Conservation (phyloP, 64 coral and sea anemone genomes). For the Montipora sp. region DNA sequence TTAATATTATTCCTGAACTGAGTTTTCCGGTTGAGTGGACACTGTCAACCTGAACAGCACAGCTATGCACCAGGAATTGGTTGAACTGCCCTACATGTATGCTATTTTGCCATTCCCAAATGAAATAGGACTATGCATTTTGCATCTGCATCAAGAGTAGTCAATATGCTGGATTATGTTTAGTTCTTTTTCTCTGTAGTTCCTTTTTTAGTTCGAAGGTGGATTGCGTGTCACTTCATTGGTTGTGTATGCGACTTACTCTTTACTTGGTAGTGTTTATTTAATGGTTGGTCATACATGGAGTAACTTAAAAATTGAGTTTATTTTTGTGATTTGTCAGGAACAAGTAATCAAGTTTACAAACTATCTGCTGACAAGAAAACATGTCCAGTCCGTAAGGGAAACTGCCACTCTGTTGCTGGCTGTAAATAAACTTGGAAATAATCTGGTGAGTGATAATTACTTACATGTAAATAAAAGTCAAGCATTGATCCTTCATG, state of each 20-base stretch:
- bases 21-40: too few relatives aligned
- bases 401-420: conserved; percentile 72
- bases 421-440: conserved; percentile 74
- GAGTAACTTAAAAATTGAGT: neutral
- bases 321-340: conserved; percentile 43
- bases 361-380: conserved; percentile 92
- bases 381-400: conserved; percentile 79
- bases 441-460: conserved; percentile 79
- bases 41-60: too few relatives aligned
- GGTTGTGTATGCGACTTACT: conserved; percentile 78
- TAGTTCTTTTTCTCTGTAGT: neutral
- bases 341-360: conserved; percentile 97
- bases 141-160: too few relatives aligned
- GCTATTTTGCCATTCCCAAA: too few relatives aligned
- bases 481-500: too few relatives aligned
- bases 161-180: neutral
- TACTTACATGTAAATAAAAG: too few relatives aligned
- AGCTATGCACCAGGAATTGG: too few relatives aligned
- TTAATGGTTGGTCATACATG: too few relatives aligned
- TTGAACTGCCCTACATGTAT: too few relatives aligned
- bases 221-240: conserved; percentile 72
- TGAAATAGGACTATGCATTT: too few relatives aligned
- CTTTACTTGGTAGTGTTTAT: too few relatives aligned
- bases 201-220: conserved; percentile 83
- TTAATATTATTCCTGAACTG: too few relatives aligned